phyloP scores from a whole-genome alignment of 2,888 invertebrate species.

The Metallyticus violacea region DNA sequence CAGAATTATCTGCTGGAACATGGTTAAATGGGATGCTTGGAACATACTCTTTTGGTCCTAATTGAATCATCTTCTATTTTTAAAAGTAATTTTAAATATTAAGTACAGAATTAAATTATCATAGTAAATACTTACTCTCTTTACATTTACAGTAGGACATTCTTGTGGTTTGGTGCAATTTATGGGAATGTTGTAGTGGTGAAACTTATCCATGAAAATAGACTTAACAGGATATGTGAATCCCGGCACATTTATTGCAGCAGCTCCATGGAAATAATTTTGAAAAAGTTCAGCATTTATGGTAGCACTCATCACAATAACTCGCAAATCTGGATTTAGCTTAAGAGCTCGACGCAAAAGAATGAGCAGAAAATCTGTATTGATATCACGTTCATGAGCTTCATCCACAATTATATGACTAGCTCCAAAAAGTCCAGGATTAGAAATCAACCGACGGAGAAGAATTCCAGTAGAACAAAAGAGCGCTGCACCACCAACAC shows the following conservation, averaged over 20 bases:
- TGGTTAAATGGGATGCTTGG: too few relatives aligned
- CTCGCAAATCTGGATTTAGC: constrained; percentile 54
- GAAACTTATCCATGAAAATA: constrained; percentile 47
- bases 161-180: background rate
- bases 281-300: constrained; percentile 61
- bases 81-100: too few relatives aligned
- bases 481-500: constrained; percentile 57
- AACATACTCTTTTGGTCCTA: too few relatives aligned
- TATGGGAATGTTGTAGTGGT: background rate
- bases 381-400: constrained; percentile 68
- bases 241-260: constrained; percentile 51
- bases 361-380: constrained; percentile 59
- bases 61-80: too few relatives aligned
- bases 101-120: too few relatives aligned
- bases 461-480: constrained; percentile 70
- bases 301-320: constrained; percentile 73
- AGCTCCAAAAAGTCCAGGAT: constrained; percentile 47
- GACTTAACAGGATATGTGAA: constrained; percentile 59
- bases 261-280: constrained; percentile 50
- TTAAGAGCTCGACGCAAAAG: constrained; percentile 56
- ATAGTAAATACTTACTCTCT: background rate
- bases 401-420: constrained; percentile 71
- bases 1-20: too few relatives aligned
- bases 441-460: constrained; percentile 40
- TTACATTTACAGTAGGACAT: background rate